These are phyloP conservation scores for Micromussa lordhowensis DNA, from an alignment of 92 coral and sea anemone species.

Conservation along the genomic window DNA sequence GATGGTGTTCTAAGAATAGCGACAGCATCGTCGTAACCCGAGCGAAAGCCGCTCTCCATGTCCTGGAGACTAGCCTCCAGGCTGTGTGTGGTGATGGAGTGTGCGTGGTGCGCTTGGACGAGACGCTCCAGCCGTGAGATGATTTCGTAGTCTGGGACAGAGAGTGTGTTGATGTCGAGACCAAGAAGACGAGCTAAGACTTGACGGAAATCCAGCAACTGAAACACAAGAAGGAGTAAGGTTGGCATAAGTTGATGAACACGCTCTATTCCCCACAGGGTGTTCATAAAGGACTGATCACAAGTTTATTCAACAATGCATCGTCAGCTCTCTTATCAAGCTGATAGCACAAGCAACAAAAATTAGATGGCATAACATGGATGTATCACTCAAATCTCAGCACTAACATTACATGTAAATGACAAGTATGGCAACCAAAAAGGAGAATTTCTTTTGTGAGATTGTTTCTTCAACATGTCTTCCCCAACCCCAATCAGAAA, in stretches of 20 bases:
- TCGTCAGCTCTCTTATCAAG: too few species aligned
- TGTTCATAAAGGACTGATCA: too few species aligned
- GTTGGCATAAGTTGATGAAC: background rate
- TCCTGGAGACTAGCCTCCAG: conserved; percentile 98
- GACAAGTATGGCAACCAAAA: background rate
- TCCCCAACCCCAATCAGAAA: background rate
- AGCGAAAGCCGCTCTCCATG: conserved; percentile 91
- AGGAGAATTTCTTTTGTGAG: background rate
- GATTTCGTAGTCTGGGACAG: conserved; percentile 99
- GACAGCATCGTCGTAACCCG: conserved; percentile 93
- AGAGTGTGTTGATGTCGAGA: conserved; percentile 88
- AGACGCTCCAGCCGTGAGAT: conserved; percentile 97
- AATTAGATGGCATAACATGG: too few species aligned
- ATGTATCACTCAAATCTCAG: background rate
- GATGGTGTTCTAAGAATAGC: conserved; percentile 90
- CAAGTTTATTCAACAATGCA: too few species aligned
- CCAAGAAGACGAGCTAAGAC: conserved; percentile 98
- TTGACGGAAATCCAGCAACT: conserved; percentile 97
- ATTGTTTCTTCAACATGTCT: background rate
- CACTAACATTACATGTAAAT: background rate
- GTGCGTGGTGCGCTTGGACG: conserved; percentile 99
- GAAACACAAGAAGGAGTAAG: background rate
- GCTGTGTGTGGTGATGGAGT: conserved; percentile 96
- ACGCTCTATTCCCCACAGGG: too few species aligned
- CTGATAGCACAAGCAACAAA: too few species aligned